Percentiles rank a stretch among this genome's conserved stretches.
Conservation (phyloP, 2,888 invertebrate species). For the Chloromyia formosa region DNA sequence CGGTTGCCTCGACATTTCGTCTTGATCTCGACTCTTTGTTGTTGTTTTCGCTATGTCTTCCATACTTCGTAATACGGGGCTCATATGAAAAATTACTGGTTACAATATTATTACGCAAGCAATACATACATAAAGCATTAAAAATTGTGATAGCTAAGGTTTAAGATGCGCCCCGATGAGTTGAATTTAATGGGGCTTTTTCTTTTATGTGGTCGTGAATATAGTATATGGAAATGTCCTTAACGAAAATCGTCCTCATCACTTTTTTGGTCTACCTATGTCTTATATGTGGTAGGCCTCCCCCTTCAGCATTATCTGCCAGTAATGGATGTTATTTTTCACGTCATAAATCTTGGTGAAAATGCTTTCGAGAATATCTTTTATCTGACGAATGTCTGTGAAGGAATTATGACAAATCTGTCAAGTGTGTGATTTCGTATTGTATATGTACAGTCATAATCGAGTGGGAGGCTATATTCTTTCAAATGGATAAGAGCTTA, state of each 20-base stretch:
- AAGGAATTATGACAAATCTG: slow-evolving; percentile 37
- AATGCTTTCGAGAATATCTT: slow-evolving; percentile 21
- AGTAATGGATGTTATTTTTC: slow-evolving; percentile 36
- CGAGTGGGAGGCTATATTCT: neutral
- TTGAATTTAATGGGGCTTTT: slow-evolving; percentile 27
- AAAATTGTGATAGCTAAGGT: slow-evolving; percentile 12
- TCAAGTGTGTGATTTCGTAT: slow-evolving; percentile 20
- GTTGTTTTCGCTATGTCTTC: too few species aligned
- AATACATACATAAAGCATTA: slow-evolving; percentile 31
- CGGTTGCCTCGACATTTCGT: neutral
- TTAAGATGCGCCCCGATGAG: slow-evolving; percentile 15
- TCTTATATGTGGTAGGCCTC: neutral
- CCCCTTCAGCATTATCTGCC: neutral
- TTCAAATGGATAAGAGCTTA: neutral
- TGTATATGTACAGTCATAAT: neutral
- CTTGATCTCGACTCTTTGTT: neutral
- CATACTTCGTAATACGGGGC: neutral
- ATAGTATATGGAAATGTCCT: neutral
- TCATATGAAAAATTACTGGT: slow-evolving; percentile 28
- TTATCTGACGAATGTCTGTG: slow-evolving; percentile 19
- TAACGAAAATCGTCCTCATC: neutral
- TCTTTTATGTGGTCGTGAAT: neutral
- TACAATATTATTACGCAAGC: slow-evolving; percentile 27
- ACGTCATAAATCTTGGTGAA: slow-evolving; percentile 32
- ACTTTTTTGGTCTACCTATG: neutral